Evolutionary conservation across 2,797 vertebrate species (phyloP), one percentile per base, ranked within the genome.

Genomic region (Apogon hyalosoma): DNA sequence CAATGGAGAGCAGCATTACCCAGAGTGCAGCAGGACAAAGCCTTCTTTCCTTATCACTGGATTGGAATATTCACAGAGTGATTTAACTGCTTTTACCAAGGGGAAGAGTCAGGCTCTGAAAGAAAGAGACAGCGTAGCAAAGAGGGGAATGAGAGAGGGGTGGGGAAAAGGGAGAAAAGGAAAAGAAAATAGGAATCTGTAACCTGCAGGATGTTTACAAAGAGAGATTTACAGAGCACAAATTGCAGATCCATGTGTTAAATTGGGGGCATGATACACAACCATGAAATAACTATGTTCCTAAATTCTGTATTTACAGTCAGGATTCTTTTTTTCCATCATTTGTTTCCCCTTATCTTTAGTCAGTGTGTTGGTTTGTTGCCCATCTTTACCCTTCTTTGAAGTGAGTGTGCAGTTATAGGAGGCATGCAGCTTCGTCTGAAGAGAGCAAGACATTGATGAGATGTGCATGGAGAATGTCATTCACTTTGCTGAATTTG

Each of bases 1-100:
- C 92, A 93, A 93, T 91, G 81, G 85, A 73, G 86, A 82, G 85
- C 84, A 77, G 84, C 88, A 90, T 92, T 92, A 91, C 90, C 93
- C 89, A 88, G 90, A 90, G 87, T 90, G 77, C 89, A 92, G 80
- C 62, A 68, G 90, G 86, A 91, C 89, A 92, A 90, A 88, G 81
- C 72, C 63, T 54, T 45, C 79, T 76, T 33, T 57, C 75, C 79
- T 92, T 93, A 93, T 93, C 90, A 33, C 54, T 38, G 74, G 71
- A 75, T 82, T 86, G 87, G 85, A 93, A 93, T 92, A 93, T 91
- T 90, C 88, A 84, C 84, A 83, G 88, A 76, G 79, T 80, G 90
- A 90, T 93, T 89, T 85, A 84, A 87, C 87, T 86, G 82, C 78
- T 81, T 86, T 87, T 73, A 86, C 80, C 46, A 38, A 85, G 75